Conservation (phyloP, 2,797 vertebrate species). For the Eulemur albifrons region DNA sequence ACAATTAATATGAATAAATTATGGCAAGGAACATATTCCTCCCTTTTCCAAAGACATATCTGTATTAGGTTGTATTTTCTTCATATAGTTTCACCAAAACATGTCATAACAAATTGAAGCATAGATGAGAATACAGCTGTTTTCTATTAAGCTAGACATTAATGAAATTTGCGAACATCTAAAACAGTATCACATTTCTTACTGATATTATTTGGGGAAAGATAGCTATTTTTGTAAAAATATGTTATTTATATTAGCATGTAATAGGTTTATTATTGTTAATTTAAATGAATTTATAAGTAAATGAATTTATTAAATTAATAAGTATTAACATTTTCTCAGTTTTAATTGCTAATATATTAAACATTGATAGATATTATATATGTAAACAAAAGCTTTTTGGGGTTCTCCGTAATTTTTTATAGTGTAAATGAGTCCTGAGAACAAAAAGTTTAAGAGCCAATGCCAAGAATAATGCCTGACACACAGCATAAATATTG, state of each 20-base stretch:
- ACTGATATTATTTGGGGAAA: neutral
- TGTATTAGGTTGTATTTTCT: neutral
- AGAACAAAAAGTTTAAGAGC: neutral
- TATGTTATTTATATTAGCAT: neutral
- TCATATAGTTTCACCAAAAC: neutral
- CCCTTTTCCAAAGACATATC: neutral
- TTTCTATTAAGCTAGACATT: neutral
- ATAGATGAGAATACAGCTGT: neutral
- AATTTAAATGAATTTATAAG: conserved; percentile 3
- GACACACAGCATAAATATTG: neutral
- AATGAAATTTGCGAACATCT: conserved; percentile 3
- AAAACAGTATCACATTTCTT: neutral
- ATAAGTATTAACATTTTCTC: neutral
- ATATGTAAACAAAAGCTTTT: neutral
- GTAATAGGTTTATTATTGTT: neutral
- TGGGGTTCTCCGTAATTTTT: neutral
- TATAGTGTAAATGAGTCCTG: neutral
- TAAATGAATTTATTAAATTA: neutral
- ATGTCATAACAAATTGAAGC: neutral
- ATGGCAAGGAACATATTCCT: neutral
- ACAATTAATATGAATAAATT: neutral
- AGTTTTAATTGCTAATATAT: neutral
- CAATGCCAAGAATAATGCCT: neutral
- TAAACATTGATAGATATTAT: neutral
- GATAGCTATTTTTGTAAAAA: neutral